These are phyloP conservation scores for Chymomyza costata DNA, from an alignment of 1,140 invertebrate genomes.

Conservation along the genomic window DNA sequence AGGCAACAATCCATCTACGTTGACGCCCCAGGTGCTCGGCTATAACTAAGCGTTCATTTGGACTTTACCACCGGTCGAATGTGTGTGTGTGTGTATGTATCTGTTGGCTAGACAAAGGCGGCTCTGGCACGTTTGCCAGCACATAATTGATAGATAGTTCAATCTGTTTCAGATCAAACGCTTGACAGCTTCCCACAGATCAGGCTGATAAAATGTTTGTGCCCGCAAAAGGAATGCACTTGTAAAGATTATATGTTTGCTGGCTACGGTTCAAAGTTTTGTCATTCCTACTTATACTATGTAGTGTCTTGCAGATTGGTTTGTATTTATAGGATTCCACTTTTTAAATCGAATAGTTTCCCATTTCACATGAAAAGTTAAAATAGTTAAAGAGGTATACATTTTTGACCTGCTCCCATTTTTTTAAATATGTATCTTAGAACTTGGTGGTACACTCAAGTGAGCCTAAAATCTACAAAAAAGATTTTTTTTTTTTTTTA, in stretches of 20 bases:
- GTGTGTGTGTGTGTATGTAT: slow-evolving; percentile 11
- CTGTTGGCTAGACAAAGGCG: slow-evolving; percentile 20
- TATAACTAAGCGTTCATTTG: slow-evolving; percentile 66
- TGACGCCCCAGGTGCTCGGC: slow-evolving; percentile 55
- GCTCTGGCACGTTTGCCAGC: slow-evolving; percentile 51
- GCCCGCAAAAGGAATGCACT: not conserved
- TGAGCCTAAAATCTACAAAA: too few species aligned
- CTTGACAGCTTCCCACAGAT: slow-evolving; percentile 69
- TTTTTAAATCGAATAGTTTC: too few species aligned
- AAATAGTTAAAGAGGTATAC: too few species aligned
- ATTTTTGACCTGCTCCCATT: too few species aligned
- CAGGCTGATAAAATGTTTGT: slow-evolving; percentile 64
- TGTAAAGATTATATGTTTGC: slow-evolving; percentile 3
- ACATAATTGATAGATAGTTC: slow-evolving; percentile 70
- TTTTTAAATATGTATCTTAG: too few species aligned
- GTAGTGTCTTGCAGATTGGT: too few species aligned
- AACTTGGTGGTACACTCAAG: too few species aligned
- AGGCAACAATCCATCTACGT: slow-evolving; percentile 19
- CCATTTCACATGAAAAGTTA: too few species aligned
- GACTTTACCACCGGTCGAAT: slow-evolving; percentile 43
- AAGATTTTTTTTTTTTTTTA: too few species aligned
- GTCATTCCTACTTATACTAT: too few species aligned
- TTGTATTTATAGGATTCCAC: too few species aligned
- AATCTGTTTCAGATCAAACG: slow-evolving; percentile 71
- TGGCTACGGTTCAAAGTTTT: too few species aligned